Evolutionary conservation across 2,888 invertebrate genomes (phyloP).

Genomic region (Apamea anceps): DNA sequence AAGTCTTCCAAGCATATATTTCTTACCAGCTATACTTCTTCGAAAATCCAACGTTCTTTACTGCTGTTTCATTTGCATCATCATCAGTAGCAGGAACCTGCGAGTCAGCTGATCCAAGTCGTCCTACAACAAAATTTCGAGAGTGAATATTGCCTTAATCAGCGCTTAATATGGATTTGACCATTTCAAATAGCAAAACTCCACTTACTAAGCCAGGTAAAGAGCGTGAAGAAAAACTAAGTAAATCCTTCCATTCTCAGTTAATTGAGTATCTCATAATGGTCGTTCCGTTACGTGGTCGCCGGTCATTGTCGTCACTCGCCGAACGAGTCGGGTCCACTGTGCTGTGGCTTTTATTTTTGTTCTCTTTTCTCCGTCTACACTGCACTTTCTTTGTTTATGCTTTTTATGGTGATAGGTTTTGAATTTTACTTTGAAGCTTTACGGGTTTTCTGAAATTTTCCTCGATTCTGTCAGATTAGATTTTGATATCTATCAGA

Average conservation of each 20-base stretch:
- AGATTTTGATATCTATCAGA: slow-evolving; percentile 13
- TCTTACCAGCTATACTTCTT: background rate
- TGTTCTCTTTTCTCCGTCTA: slow-evolving; percentile 62
- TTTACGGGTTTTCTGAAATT: slow-evolving; percentile 19
- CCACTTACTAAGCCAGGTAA: slow-evolving; percentile 42
- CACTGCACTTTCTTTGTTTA: slow-evolving; percentile 72
- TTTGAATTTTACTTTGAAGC: slow-evolving; percentile 43
- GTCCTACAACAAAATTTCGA: background rate
- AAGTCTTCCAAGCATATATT: background rate
- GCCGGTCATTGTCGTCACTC: slow-evolving; percentile 70
- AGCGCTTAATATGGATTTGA: background rate
- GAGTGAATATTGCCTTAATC: slow-evolving; percentile 4
- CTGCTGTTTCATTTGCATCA: background rate
- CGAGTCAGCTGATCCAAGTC: background rate
- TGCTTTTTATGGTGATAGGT: slow-evolving; percentile 66
- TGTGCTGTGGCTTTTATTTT: slow-evolving; percentile 70
- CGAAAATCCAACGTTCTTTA: background rate
- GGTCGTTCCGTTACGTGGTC: slow-evolving; percentile 73
- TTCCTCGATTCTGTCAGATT: background rate
- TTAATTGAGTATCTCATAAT: slow-evolving; percentile 71
- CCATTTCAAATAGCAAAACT: slow-evolving; percentile 28
- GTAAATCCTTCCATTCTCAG: slow-evolving; percentile 61
- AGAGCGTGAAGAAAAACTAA: slow-evolving; percentile 62
- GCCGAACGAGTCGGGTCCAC: slow-evolving; percentile 71
- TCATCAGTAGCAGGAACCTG: background rate